phyloP scores from a whole-genome alignment of 2,888 invertebrate genomes.

The Synanthedon tipuliformis region DNA sequence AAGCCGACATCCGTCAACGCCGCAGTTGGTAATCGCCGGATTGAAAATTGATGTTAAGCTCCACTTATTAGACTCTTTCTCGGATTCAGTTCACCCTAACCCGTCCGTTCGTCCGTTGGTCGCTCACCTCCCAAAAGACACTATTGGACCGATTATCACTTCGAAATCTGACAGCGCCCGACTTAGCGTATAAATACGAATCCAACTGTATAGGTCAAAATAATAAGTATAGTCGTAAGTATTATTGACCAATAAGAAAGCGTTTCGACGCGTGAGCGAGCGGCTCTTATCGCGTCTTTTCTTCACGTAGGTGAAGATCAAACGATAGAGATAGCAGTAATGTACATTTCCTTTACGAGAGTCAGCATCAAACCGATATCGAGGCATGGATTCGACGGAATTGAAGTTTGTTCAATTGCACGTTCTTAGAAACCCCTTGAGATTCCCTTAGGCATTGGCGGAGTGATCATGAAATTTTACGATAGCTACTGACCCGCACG shows the following conservation, averaged over 20 bases:
- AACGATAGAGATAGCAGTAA: slow-evolving; percentile 17
- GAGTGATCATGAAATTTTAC: slow-evolving; percentile 51
- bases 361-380: slow-evolving; percentile 22
- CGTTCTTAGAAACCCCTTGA: slow-evolving; percentile 18
- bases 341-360: slow-evolving; percentile 24
- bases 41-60: slow-evolving; percentile 66
- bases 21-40: slow-evolving; percentile 55
- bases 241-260: slow-evolving; percentile 13
- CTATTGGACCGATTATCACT: slow-evolving; percentile 40
- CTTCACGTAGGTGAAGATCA: slow-evolving; percentile 15
- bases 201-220: background rate
- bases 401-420: slow-evolving; percentile 18
- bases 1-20: slow-evolving; percentile 70
- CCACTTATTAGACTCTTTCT: slow-evolving; percentile 61
- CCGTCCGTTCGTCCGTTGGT: slow-evolving; percentile 39
- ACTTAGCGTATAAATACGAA: slow-evolving; percentile 20
- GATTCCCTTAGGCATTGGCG: slow-evolving; percentile 27
- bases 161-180: slow-evolving; percentile 47
- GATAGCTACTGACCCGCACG: slow-evolving; percentile 45
- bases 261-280: slow-evolving; percentile 19
- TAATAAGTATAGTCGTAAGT: slow-evolving; percentile 6
- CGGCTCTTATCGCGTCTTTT: slow-evolving; percentile 16
- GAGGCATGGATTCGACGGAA: slow-evolving; percentile 7
- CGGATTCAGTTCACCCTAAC: slow-evolving; percentile 41
- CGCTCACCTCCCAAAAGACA: slow-evolving; percentile 30